Conservation (phyloP, 2,113 vertebrate species). For the Pagrus major region DNA sequence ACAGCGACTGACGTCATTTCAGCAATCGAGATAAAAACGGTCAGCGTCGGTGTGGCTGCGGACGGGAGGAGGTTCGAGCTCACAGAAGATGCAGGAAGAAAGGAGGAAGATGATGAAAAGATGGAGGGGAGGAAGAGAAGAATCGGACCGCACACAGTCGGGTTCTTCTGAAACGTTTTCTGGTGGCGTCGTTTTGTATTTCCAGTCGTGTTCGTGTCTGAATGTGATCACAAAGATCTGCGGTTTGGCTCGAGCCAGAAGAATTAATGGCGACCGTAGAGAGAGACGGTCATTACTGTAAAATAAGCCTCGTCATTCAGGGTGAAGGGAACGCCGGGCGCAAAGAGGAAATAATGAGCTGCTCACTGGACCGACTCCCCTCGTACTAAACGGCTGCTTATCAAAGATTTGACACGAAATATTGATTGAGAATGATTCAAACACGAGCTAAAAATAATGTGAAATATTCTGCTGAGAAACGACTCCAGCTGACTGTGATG, state of each 20-base stretch:
- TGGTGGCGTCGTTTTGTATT: background rate
- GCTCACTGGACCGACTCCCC: background rate
- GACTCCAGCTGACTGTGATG: background rate
- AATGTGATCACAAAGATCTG: background rate
- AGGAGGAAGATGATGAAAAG: conserved; percentile 8
- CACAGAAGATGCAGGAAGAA: background rate
- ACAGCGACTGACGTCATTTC: too few species aligned
- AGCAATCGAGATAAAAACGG: background rate
- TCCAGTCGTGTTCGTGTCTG: background rate
- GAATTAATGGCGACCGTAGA: conserved; percentile 4
- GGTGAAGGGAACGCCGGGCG: background rate
- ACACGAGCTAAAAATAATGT: background rate
- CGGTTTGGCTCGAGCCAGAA: background rate
- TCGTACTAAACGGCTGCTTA: conserved; percentile 11
- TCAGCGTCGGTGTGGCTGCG: background rate
- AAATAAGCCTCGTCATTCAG: conserved; percentile 9
- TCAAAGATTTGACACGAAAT: conserved; percentile 3
- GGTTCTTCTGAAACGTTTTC: background rate
- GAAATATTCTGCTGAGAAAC: background rate
- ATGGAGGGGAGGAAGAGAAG: background rate
- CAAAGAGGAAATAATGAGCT: conserved; percentile 40
- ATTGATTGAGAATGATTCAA: background rate
- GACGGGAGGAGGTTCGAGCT: too few species aligned
- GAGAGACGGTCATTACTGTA: conserved; percentile 14
- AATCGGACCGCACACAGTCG: background rate